Evolutionary conservation across 2,888 invertebrate genomes (phyloP).

Genomic region (Bugula neritina): DNA sequence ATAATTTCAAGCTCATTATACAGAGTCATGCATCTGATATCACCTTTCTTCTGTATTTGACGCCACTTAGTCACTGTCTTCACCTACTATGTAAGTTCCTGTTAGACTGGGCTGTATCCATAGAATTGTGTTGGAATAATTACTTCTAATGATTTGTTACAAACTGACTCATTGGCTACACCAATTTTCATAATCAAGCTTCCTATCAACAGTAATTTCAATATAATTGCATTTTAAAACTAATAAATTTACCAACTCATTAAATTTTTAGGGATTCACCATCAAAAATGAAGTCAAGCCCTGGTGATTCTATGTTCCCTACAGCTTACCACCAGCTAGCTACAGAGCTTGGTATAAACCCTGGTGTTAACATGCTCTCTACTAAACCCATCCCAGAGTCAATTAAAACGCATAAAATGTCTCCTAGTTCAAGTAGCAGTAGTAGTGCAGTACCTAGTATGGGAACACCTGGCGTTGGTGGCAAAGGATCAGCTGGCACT

Average conservation of each 20-base stretch:
- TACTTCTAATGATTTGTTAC: not conserved
- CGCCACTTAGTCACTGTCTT: not conserved
- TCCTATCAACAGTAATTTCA: not conserved
- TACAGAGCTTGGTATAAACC: slow-evolving; percentile 63
- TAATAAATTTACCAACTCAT: not conserved
- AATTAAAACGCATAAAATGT: not conserved
- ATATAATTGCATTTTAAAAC: not conserved
- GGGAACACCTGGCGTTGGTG: slow-evolving; percentile 9
- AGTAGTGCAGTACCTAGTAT: not conserved
- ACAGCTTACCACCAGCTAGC: slow-evolving; percentile 70
- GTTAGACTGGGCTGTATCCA: not conserved
- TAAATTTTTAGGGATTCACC: not conserved
- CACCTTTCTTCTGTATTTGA: not conserved
- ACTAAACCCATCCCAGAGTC: not conserved
- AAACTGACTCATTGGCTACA: not conserved
- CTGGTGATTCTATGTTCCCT: slow-evolving; percentile 36
- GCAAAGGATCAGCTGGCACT: slow-evolving; percentile 47
- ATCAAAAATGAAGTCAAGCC: not conserved
- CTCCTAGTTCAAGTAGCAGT: not conserved
- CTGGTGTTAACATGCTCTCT: not conserved
- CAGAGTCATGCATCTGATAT: not conserved
- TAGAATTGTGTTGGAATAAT: not conserved
- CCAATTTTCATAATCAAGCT: not conserved
- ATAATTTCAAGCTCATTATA: not conserved
- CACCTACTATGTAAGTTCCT: not conserved